A percentile compares a stretch with the other conserved stretches of the same genome.
Conservation (phyloP, 2,113 vertebrate genomes). For the Corythoichthys intestinalis region DNA sequence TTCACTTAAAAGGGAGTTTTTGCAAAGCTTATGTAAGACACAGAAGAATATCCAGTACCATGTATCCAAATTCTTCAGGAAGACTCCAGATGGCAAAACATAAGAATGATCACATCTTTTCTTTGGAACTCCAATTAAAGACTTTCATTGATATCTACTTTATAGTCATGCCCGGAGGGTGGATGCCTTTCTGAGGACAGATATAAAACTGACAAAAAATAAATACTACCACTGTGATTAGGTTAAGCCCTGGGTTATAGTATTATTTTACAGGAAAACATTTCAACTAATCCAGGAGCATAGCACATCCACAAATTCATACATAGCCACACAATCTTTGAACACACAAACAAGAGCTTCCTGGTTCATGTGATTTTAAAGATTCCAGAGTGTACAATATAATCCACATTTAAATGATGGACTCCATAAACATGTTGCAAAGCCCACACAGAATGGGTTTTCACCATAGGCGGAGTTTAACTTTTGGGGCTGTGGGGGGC, state of each 20-base stretch:
- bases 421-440: slow-evolving; percentile 39
- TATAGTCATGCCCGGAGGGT: slow-evolving; percentile 44
- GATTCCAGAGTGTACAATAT: slow-evolving; percentile 36
- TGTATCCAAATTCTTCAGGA: slow-evolving; percentile 10
- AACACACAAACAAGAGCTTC: slow-evolving; percentile 10
- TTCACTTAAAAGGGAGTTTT: not conserved
- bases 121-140: slow-evolving; percentile 46
- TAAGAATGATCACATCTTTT: slow-evolving; percentile 49
- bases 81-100: slow-evolving; percentile 10
- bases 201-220: slow-evolving; percentile 48
- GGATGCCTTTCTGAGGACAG: slow-evolving; percentile 39
- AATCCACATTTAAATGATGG: slow-evolving; percentile 62
- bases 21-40: not conserved
- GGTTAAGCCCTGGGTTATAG: slow-evolving; percentile 42
- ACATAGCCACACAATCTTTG: slow-evolving; percentile 37
- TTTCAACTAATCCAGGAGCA: slow-evolving; percentile 48
- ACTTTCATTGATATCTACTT: slow-evolving; percentile 61
- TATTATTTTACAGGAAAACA: slow-evolving; percentile 34
- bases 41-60: not conserved
- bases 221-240: slow-evolving; percentile 43
- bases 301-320: slow-evolving; percentile 6
- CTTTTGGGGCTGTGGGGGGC: no score
- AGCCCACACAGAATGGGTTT: slow-evolving; percentile 4
- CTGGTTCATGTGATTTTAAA: slow-evolving; percentile 19
- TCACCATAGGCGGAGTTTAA: not conserved